These are phyloP conservation scores for Corythaeola cristata DNA, from an alignment of 2,113 vertebrate species.

Conservation along the genomic window DNA sequence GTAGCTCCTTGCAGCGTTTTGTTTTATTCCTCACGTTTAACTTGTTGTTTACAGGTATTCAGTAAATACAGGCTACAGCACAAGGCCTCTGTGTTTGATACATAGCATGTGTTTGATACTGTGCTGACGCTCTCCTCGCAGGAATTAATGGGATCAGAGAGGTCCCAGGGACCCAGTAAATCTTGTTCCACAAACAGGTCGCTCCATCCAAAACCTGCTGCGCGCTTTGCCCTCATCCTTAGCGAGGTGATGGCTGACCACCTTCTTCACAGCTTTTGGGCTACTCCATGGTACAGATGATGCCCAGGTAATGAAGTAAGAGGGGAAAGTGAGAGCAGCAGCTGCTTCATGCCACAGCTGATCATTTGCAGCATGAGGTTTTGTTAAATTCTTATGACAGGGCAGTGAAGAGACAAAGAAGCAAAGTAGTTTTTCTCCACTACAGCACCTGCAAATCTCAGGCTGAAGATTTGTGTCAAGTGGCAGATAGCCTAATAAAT, in stretches of 20 bases:
- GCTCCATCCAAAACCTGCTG: neutral
- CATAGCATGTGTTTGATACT: neutral
- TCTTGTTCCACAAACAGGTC: neutral
- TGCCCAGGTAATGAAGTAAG: neutral
- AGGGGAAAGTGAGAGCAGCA: neutral
- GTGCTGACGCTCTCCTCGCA: fast-evolving
- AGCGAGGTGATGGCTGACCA: neutral
- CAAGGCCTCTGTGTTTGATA: neutral
- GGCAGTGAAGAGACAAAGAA: neutral
- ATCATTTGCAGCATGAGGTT: neutral
- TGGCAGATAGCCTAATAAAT: conserved; percentile 40
- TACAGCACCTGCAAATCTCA: conserved; percentile 23
- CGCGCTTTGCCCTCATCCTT: neutral
- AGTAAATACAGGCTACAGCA: neutral
- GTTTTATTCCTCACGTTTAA: neutral
- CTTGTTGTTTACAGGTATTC: neutral
- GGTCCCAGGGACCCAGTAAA: neutral
- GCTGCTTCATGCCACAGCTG: neutral
- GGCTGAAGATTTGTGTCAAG: conserved; percentile 3
- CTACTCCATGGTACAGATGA: neutral
- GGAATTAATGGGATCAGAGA: neutral
- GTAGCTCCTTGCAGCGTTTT: neutral
- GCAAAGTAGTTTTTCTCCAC: neutral
- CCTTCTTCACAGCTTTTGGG: neutral
- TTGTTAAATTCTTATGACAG: neutral